Evolutionary conservation across 1,140 invertebrate genomes (phyloP).

Genomic region (Drosophila kepulauana): DNA sequence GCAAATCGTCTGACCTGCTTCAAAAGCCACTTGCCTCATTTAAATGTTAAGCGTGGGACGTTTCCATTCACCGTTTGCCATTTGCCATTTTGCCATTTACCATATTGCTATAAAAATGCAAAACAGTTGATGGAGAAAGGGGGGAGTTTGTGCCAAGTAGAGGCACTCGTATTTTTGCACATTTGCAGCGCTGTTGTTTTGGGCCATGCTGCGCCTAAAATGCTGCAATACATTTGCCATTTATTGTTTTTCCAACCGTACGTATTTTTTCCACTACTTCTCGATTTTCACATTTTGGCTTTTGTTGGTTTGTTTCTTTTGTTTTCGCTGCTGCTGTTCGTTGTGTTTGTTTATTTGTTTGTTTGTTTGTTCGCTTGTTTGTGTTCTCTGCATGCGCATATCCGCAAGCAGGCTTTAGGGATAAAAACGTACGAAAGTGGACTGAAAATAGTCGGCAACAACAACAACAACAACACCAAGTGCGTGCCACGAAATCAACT

Average conservation of each 20-base stretch:
- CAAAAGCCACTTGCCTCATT: slow-evolving; percentile 74
- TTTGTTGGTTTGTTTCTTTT: slow-evolving; percentile 43
- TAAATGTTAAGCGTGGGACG: slow-evolving; percentile 69
- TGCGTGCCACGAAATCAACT: slow-evolving; percentile 39
- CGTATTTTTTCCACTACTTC: slow-evolving; percentile 43
- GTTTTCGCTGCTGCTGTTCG: background rate
- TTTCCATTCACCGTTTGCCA: slow-evolving; percentile 20
- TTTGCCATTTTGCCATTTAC: slow-evolving; percentile 55
- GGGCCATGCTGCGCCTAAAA: slow-evolving; percentile 69
- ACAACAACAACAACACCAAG: slow-evolving; percentile 36
- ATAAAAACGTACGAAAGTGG: slow-evolving; percentile 81
- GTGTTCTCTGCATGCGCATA: slow-evolving; percentile 61
- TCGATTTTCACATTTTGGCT: slow-evolving; percentile 37
- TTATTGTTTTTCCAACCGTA: slow-evolving; percentile 80
- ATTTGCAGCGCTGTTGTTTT: slow-evolving; percentile 76
- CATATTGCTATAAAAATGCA: slow-evolving; percentile 81
- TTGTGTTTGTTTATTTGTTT: slow-evolving; percentile 33
- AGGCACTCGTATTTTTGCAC: slow-evolving; percentile 61
- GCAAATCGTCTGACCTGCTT: slow-evolving; percentile 58
- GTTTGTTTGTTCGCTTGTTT: slow-evolving; percentile 30
- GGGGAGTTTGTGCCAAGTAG: background rate
- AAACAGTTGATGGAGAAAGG: slow-evolving; percentile 27
- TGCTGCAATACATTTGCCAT: slow-evolving; percentile 80
- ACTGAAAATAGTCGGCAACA: slow-evolving; percentile 72
- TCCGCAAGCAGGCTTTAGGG: slow-evolving; percentile 80